phyloP scores from a whole-genome alignment of 1,140 invertebrate species.

The Platorchestia sp. region DNA sequence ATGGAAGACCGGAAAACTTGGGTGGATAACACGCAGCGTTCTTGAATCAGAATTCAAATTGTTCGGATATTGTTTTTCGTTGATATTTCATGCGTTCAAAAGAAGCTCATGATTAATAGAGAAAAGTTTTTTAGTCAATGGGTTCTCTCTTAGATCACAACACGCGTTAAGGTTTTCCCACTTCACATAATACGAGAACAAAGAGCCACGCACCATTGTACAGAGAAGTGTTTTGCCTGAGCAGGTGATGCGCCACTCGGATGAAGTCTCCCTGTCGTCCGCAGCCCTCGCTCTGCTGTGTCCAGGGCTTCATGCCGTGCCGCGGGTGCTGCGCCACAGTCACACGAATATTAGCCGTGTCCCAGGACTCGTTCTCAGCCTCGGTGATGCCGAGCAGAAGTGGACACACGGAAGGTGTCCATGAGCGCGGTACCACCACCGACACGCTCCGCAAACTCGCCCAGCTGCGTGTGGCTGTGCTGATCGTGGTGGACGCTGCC shows the following conservation, averaged over 20 bases:
- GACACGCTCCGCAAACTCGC: slow-evolving; percentile 65
- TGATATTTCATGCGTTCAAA: no score
- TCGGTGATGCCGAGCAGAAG: slow-evolving; percentile 55
- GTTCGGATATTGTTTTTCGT: no score
- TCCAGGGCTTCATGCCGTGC: slow-evolving; percentile 69
- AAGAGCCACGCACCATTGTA: slow-evolving; percentile 57
- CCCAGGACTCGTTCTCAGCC: slow-evolving; percentile 62
- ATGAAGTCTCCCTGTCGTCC: slow-evolving; percentile 69
- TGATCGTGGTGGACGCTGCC: slow-evolving; percentile 64
- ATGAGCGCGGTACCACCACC: slow-evolving; percentile 65
- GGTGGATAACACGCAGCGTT: no score
- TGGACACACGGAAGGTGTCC: slow-evolving; percentile 59
- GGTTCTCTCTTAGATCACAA: no score
- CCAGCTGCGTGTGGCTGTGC: slow-evolving; percentile 62
- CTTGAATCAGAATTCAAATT: no score
- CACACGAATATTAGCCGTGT: slow-evolving; percentile 71
- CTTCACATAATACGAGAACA: no score
- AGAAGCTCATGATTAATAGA: no score
- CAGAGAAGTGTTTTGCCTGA: slow-evolving; percentile 64
- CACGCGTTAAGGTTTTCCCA: no score
- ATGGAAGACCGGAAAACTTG: no score
- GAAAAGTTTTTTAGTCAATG: no score
- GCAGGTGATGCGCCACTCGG: slow-evolving; percentile 68
- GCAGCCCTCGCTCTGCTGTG: slow-evolving; percentile 70
- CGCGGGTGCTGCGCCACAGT: slow-evolving; percentile 60